A percentile compares a stretch with the other conserved stretches of the same genome.
Conservation (phyloP, 2,888 invertebrate genomes). For the Rotaria macrura region DNA sequence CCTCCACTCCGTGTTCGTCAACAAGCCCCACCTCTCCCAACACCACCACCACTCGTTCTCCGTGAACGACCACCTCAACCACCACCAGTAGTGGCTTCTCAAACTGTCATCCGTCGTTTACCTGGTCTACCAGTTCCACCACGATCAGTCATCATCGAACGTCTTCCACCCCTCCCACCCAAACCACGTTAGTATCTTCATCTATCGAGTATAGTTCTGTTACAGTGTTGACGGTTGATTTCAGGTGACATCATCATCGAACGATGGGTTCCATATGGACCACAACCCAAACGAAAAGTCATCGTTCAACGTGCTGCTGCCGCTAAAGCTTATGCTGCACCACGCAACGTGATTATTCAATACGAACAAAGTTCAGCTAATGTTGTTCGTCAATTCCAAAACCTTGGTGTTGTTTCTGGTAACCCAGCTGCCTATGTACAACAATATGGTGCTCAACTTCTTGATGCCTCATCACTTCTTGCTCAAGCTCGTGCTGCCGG, state of each 20-base stretch:
- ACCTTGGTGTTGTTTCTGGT: neutral
- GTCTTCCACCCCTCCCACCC: neutral
- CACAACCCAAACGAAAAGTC: neutral
- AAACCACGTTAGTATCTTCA: neutral
- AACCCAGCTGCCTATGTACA: neutral
- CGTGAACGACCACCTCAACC: neutral
- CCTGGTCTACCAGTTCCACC: neutral
- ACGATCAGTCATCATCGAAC: constrained; percentile 11
- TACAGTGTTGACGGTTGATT: too few relatives aligned
- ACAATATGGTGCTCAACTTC: neutral
- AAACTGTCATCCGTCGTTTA: neutral
- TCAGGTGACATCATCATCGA: constrained; percentile 4
- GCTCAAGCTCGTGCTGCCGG: neutral
- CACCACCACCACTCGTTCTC: neutral
- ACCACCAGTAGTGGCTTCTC: neutral
- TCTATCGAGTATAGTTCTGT: neutral
- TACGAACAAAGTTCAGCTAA: neutral
- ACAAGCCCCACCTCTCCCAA: neutral
- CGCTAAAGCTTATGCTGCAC: neutral
- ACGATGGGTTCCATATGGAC: constrained; percentile 13
- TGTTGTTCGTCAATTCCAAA: constrained; percentile 12
- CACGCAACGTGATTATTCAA: constrained; percentile 10
- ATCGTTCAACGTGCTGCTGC: constrained; percentile 11
- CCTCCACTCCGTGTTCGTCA: constrained; percentile 2
- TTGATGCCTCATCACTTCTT: neutral